Percentiles rank a stretch among this genome's conserved stretches.
These are phyloP conservation scores for Diarsia mendica DNA, from an alignment of 2,888 invertebrate species.

Conservation along the genomic window DNA sequence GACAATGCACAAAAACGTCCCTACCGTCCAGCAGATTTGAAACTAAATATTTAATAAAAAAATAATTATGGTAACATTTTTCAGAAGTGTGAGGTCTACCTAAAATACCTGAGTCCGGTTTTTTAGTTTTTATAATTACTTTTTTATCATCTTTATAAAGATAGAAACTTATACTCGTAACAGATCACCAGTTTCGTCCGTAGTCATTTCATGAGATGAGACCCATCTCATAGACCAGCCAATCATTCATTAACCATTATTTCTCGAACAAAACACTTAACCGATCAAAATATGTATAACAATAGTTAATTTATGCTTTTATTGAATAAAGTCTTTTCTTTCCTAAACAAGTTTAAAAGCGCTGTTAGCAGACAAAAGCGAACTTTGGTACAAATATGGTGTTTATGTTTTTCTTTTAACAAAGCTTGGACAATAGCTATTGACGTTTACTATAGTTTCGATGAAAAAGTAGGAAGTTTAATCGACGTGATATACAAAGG, in stretches of 20 bases:
- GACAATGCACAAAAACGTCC: background rate
- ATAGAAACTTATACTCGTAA: background rate
- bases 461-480: background rate
- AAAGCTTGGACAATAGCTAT: background rate
- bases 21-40: background rate
- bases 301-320: background rate
- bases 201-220: background rate
- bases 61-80: background rate
- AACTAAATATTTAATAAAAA: background rate
- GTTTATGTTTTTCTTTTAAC: background rate
- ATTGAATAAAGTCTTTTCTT: background rate
- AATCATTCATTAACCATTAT: conserved; percentile 10
- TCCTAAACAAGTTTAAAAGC: background rate
- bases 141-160: conserved; percentile 1
- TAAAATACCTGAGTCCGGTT: background rate
- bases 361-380: background rate
- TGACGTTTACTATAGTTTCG: background rate
- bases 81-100: background rate
- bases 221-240: background rate
- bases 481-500: background rate
- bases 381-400: background rate
- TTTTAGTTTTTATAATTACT: background rate
- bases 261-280: background rate
- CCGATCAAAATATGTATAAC: background rate
- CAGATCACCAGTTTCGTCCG: background rate